phyloP scores from a whole-genome alignment of 2,113 vertebrate species.

The Nanorana parkeri region DNA sequence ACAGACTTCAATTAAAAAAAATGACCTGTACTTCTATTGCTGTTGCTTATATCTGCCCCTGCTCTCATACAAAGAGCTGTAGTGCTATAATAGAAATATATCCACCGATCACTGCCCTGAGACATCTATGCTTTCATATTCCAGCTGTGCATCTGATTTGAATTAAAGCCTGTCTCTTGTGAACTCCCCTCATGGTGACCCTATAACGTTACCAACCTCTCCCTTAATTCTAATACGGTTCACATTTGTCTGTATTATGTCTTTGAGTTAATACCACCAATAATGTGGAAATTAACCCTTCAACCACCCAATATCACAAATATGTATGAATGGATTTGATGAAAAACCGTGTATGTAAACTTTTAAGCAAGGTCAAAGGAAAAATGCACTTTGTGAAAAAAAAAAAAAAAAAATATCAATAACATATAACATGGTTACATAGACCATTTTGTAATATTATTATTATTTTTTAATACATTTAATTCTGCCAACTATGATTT shows the following conservation, averaged over 20 bases:
- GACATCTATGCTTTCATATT: conserved; percentile 17
- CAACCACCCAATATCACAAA: conserved; percentile 5
- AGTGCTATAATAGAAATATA: conserved; percentile 1
- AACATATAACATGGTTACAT: no score
- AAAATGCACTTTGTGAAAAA: no score
- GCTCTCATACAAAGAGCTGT: background rate
- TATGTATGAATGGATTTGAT: background rate
- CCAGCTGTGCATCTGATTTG: conserved; percentile 51
- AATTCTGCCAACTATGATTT: no score
- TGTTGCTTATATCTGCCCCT: no score
- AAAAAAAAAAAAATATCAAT: no score
- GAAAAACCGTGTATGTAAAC: background rate
- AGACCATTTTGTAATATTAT: no score
- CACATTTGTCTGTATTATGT: conserved; percentile 57
- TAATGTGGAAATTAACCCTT: conserved; percentile 50
- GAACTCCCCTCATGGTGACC: conserved; percentile 38
- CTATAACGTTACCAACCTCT: conserved; percentile 50
- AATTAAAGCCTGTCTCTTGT: conserved; percentile 46
- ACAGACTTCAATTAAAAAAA: background rate
- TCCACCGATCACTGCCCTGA: background rate
- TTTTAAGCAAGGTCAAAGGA: background rate
- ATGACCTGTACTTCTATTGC: background rate
- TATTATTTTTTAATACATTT: no score
- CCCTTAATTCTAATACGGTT: conserved; percentile 52
- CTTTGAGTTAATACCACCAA: conserved; percentile 46